Evolutionary conservation across 2,113 vertebrate species (phyloP).

Genomic region (Platichthys stellatus): DNA sequence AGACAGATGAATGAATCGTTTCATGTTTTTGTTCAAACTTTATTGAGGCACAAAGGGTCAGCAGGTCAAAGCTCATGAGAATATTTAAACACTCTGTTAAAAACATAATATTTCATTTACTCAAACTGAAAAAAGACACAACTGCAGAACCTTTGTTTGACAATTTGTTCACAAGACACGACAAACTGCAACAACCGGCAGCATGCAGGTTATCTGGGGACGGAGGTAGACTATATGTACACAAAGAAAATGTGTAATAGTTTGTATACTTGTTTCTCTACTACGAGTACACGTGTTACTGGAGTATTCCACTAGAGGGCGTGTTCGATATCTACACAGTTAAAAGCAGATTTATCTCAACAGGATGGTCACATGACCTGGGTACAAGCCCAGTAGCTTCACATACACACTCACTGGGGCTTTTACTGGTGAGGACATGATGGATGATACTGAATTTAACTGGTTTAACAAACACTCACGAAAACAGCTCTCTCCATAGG

Average conservation of each 20-base stretch:
- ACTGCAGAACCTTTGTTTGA: neutral
- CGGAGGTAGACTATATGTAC: too few relatives aligned
- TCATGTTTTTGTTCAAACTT: constrained; percentile 40
- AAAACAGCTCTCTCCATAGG: constrained; percentile 13
- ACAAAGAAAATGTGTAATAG: too few relatives aligned
- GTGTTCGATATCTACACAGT: too few relatives aligned
- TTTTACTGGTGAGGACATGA: neutral
- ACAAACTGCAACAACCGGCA: constrained; percentile 30
- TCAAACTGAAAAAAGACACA: constrained; percentile 19
- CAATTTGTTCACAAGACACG: constrained; percentile 9
- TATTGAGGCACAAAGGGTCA: constrained; percentile 64
- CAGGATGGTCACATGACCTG: constrained; percentile 21
- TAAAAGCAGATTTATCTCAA: neutral
- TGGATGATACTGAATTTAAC: neutral
- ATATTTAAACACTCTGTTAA: constrained; percentile 39
- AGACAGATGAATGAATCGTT: neutral
- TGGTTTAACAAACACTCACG: neutral
- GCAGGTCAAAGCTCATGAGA: neutral
- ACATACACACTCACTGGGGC: constrained; percentile 14
- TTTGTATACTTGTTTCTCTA: too few relatives aligned
- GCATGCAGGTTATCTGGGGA: constrained; percentile 36
- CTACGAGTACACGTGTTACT: too few relatives aligned
- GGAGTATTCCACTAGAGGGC: too few relatives aligned
- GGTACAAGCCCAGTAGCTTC: constrained; percentile 18
- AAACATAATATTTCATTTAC: constrained; percentile 22